Evolutionary conservation across 1,140 invertebrate species (phyloP).

Genomic region (Heliconius melpomene): DNA sequence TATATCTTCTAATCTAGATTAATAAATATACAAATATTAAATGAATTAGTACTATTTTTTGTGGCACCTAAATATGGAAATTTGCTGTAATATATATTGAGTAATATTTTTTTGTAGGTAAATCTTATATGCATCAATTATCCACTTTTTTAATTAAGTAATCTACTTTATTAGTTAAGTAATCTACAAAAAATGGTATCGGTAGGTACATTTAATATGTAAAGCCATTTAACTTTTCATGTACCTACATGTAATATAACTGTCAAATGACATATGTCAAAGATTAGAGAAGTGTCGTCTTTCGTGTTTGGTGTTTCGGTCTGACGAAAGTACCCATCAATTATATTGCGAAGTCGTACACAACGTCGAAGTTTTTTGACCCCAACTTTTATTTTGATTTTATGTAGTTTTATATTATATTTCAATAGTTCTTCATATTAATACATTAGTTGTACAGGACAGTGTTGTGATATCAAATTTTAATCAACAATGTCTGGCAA

Average conservation of each 20-base stretch:
- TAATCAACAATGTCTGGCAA: conserved; percentile 53
- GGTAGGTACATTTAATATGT: too few species aligned
- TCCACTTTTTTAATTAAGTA: too few species aligned
- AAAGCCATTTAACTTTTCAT: too few species aligned
- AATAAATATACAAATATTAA: too few species aligned
- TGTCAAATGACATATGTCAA: conserved; percentile 9
- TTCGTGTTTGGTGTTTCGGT: conserved; percentile 2
- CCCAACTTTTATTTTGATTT: background rate
- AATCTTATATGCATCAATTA: too few species aligned
- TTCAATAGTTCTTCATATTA: background rate
- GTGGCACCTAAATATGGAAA: too few species aligned
- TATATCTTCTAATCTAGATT: too few species aligned
- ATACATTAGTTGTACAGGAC: background rate
- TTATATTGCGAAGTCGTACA: conserved; percentile 6
- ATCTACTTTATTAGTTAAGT: too few species aligned
- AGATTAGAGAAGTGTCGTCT: conserved; percentile 5
- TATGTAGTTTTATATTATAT: background rate
- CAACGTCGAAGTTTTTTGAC: conserved; percentile 6
- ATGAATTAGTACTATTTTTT: too few species aligned
- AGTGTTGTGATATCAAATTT: conserved; percentile 2
- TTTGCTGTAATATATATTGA: too few species aligned
- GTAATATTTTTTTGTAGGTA: too few species aligned
- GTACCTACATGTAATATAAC: background rate
- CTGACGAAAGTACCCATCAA: conserved; percentile 6
- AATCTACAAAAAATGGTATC: too few species aligned